A percentile compares a stretch with the other conserved stretches of the same genome.
phyloP scores from a whole-genome alignment of 2,888 invertebrate genomes.

The Chrysodeixis includens region DNA sequence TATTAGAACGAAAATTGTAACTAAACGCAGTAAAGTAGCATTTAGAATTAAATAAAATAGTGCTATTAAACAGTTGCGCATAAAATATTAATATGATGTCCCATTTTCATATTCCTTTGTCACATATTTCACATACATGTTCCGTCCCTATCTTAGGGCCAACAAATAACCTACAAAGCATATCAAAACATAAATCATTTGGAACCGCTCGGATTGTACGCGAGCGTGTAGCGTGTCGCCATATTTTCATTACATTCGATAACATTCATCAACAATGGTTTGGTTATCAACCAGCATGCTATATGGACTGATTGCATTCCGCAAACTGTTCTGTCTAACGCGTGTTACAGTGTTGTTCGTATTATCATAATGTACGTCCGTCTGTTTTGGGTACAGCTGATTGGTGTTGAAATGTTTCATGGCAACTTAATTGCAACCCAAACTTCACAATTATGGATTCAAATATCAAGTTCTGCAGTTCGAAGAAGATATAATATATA shows the following conservation, averaged over 20 bases:
- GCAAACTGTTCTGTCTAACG: slow-evolving; percentile 36
- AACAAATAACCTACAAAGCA: not conserved
- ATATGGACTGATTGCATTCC: slow-evolving; percentile 21
- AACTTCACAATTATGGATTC: not conserved
- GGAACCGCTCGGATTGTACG: slow-evolving; percentile 7
- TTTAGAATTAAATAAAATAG: too few relatives aligned
- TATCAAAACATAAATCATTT: not conserved
- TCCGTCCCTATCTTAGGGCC: not conserved
- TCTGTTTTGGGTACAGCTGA: slow-evolving; percentile 21
- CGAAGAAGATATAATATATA: too few relatives aligned
- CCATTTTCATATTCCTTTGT: not conserved
- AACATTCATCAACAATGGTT: slow-evolving; percentile 34
- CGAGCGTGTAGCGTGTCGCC: slow-evolving; percentile 18
- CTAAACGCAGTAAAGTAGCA: too few relatives aligned
- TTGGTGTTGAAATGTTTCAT: slow-evolving; percentile 12
- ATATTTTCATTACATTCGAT: slow-evolving; percentile 48
- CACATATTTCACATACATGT: not conserved
- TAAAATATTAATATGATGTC: too few relatives aligned
- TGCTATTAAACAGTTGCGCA: too few relatives aligned
- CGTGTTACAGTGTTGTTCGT: slow-evolving; percentile 35
- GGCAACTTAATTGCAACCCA: not conserved
- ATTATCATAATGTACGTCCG: slow-evolving; percentile 35
- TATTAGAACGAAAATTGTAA: too few relatives aligned
- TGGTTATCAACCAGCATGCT: slow-evolving; percentile 34
- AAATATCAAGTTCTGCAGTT: not conserved